phyloP scores from a whole-genome alignment of 92 coral and sea anemone genomes.

The Epizoanthus rinbou region DNA sequence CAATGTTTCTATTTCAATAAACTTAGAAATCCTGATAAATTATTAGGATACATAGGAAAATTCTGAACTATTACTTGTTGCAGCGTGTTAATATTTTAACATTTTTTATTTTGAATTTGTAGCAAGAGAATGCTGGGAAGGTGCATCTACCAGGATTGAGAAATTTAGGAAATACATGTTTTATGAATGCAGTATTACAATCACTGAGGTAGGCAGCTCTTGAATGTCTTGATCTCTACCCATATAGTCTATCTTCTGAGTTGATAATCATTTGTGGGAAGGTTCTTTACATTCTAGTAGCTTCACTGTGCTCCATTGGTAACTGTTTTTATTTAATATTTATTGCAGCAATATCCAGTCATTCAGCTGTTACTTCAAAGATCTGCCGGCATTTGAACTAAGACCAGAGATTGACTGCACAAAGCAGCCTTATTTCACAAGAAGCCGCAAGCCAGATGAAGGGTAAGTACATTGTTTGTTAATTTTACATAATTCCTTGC shows the following conservation, averaged over 20 bases:
- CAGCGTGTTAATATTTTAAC: too few species aligned
- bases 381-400: slow-evolving; percentile 96
- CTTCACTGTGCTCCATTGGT: neutral
- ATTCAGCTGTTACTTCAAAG: slow-evolving; percentile 97
- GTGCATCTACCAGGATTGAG: slow-evolving; percentile 92
- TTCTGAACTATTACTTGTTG: too few species aligned
- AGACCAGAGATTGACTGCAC: slow-evolving; percentile 81
- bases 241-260: neutral
- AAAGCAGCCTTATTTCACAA: slow-evolving; percentile 91
- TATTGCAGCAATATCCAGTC: slow-evolving; percentile 87
- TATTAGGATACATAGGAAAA: too few species aligned
- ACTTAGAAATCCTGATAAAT: too few species aligned
- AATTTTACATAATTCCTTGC: too few species aligned
- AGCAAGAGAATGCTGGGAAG: slow-evolving; percentile 97
- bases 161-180: slow-evolving; percentile 98
- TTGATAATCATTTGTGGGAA: neutral
- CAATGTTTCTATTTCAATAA: too few species aligned
- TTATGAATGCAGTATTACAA: slow-evolving; percentile 98
- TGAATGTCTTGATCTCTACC: neutral
- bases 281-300: neutral
- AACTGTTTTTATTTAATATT: neutral
- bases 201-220: slow-evolving; percentile 75
- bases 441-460: slow-evolving; percentile 95
- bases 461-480: slow-evolving; percentile 57
- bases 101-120: neutral